Evolutionary conservation across 2,113 vertebrate species (phyloP).

Genomic region (Taurulus bubalis): DNA sequence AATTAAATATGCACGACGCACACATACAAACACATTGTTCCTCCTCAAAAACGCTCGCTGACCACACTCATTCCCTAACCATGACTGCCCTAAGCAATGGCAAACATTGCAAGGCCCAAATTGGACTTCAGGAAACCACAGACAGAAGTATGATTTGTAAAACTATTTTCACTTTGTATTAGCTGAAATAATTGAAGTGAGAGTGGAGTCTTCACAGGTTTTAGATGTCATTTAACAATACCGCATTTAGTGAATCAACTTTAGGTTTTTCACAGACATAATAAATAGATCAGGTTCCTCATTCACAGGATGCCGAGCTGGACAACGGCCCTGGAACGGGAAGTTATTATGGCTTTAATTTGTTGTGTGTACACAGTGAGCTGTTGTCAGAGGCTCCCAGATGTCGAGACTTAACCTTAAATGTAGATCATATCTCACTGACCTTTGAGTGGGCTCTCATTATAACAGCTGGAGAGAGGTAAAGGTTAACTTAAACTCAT

Average conservation of each 20-base stretch:
- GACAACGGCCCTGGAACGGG: neutral
- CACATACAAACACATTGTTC: neutral
- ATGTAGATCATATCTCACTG: neutral
- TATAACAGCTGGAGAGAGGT: neutral
- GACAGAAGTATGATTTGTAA: neutral
- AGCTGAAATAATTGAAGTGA: neutral
- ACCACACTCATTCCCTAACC: neutral
- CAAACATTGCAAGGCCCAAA: no score
- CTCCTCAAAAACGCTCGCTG: neutral
- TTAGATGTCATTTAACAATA: neutral
- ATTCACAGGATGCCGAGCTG: neutral
- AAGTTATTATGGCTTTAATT: neutral
- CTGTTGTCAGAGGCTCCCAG: neutral
- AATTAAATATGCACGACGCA: constrained; percentile 17
- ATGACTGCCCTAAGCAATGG: no score
- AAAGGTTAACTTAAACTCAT: neutral
- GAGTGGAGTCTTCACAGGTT: neutral
- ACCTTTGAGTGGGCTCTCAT: neutral
- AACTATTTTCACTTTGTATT: neutral
- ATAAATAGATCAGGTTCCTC: neutral
- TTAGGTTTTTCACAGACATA: neutral
- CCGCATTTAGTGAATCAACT: neutral
- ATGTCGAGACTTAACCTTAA: neutral
- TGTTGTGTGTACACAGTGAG: neutral
- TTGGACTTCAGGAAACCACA: neutral